These are phyloP conservation scores for Hydrocynus forskahlii DNA, from an alignment of 2,797 vertebrate genomes.

Conservation along the genomic window DNA sequence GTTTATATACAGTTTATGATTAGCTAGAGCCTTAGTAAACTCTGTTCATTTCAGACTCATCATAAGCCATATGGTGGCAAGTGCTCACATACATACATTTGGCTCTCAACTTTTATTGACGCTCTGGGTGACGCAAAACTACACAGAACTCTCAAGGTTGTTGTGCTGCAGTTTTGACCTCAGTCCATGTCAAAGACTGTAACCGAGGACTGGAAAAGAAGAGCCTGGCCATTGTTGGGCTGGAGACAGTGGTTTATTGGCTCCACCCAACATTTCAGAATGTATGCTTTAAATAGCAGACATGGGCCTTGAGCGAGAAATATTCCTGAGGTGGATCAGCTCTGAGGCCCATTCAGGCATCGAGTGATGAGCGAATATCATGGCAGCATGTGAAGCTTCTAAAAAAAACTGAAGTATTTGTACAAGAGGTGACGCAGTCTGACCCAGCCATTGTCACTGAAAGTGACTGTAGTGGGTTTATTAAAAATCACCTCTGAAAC, in stretches of 20 bases:
- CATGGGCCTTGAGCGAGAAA: constrained; percentile 37
- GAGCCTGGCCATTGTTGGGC: background rate
- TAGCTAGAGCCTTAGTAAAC: no score
- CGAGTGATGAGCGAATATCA: constrained; percentile 17
- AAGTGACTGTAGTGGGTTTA: background rate
- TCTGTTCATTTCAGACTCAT: no score
- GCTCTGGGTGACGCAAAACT: constrained; percentile 14
- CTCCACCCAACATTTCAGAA: background rate
- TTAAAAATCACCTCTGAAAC: constrained; percentile 1
- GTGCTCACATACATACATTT: background rate
- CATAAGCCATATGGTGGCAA: no score
- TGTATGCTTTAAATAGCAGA: constrained; percentile 19
- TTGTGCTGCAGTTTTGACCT: constrained; percentile 2
- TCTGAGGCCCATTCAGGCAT: background rate
- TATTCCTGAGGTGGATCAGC: background rate
- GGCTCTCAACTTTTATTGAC: background rate
- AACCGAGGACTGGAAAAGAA: background rate
- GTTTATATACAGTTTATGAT: no score
- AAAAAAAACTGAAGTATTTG: constrained; percentile 1
- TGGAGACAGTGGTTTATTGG: background rate
- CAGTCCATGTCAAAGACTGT: constrained; percentile 7
- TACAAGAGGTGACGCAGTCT: background rate
- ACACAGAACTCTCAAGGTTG: background rate
- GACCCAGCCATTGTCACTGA: background rate
- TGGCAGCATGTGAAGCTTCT: background rate